A percentile compares a stretch with the other conserved stretches of the same genome.
Evolutionary conservation across 1,140 invertebrate genomes (phyloP).

Genomic region (Mycetomoellerius zeteki): DNA sequence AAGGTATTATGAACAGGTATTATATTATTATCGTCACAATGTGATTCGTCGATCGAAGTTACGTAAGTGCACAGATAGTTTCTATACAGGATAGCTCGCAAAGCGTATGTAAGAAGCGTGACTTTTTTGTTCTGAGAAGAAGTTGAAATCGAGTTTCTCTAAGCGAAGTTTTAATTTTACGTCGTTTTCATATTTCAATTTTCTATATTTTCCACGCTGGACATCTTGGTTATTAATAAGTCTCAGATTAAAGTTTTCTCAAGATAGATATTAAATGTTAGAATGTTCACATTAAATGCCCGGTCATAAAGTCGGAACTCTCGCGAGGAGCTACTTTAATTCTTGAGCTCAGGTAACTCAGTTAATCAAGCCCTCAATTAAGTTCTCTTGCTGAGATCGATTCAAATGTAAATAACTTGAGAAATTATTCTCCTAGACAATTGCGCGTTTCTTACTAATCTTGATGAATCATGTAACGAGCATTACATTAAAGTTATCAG

Average conservation of each 20-base stretch:
- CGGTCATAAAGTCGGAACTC: conserved; percentile 2
- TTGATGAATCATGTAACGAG: not conserved
- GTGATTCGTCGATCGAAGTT: conserved; percentile 32
- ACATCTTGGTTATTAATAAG: conserved; percentile 50
- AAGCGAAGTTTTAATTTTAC: conserved; percentile 55
- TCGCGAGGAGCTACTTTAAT: conserved; percentile 6
- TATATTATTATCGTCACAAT: conserved; percentile 13
- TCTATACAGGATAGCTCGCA: not conserved
- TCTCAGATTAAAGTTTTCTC: conserved; percentile 52
- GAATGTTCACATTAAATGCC: conserved; percentile 32
- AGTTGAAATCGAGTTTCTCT: conserved; percentile 51
- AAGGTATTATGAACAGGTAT: conserved; percentile 17
- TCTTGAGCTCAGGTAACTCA: not conserved
- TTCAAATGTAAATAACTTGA: not conserved
- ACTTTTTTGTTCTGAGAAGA: conserved; percentile 3
- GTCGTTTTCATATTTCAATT: conserved; percentile 54
- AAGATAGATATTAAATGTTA: conserved; percentile 52
- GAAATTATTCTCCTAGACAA: not conserved
- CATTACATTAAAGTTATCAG: not conserved
- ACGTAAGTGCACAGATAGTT: conserved; percentile 18
- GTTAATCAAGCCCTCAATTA: conserved; percentile 36
- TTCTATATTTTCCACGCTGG: conserved; percentile 34
- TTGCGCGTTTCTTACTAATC: not conserved
- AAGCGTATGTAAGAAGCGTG: not conserved
- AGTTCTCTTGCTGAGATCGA: not conserved